A percentile compares a stretch with the other conserved stretches of the same genome.
phyloP scores from a whole-genome alignment of 1,140 invertebrate genomes.

The Belonocnema kinseyi region DNA sequence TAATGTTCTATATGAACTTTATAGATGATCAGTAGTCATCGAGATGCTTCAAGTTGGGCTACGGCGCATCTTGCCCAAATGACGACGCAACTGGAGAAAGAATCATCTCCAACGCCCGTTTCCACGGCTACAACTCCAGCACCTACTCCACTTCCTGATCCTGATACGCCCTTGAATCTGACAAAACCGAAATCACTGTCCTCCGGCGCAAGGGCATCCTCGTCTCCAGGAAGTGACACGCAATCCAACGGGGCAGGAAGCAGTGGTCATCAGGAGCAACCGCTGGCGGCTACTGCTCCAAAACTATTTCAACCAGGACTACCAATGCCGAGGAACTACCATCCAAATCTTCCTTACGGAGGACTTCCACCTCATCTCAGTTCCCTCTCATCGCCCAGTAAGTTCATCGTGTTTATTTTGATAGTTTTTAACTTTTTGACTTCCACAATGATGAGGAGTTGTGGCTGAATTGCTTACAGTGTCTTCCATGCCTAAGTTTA shows the following conservation, averaged over 20 bases:
- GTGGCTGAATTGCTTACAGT: neutral
- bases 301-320: conserved; percentile 77
- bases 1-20: conserved; percentile 16
- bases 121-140: conserved; percentile 69
- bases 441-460: neutral
- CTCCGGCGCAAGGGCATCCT: conserved; percentile 64
- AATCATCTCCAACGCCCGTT: conserved; percentile 73
- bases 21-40: conserved; percentile 70
- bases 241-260: conserved; percentile 74
- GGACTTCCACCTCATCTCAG: conserved; percentile 77
- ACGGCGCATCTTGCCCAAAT: conserved; percentile 70
- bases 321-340: conserved; percentile 77
- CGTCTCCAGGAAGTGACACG: conserved; percentile 68
- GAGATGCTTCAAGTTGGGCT: conserved; percentile 67
- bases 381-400: conserved; percentile 68
- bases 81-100: conserved; percentile 69
- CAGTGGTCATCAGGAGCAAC: conserved; percentile 75
- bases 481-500: neutral
- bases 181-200: conserved; percentile 86
- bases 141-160: conserved; percentile 75
- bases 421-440: neutral
- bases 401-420: conserved; percentile 44
- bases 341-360: conserved; percentile 76
- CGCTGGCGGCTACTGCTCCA: conserved; percentile 78
- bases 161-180: conserved; percentile 91